phyloP scores from a whole-genome alignment of 1,140 invertebrate genomes.

The Pseudachorutes palmiensis region DNA sequence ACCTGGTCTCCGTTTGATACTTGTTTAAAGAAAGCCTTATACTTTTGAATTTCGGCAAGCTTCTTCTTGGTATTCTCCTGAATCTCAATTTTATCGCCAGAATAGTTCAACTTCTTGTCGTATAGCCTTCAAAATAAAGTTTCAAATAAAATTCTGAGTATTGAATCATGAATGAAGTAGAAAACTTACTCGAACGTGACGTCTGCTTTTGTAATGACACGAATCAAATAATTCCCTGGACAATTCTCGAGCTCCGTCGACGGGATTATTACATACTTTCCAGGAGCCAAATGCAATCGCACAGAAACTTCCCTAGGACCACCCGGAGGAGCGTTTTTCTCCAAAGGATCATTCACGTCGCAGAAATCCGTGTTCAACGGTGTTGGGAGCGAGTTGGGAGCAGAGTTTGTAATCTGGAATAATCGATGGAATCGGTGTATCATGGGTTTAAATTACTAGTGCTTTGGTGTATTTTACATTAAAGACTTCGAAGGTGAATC shows the following conservation, averaged over 20 bases:
- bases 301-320: conserved; percentile 51
- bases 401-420: conserved; percentile 47
- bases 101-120: background rate
- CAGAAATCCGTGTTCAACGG: conserved; percentile 53
- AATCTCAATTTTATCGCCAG: background rate
- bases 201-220: conserved; percentile 53
- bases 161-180: too few relatives aligned
- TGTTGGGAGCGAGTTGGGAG: conserved; percentile 39
- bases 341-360: conserved; percentile 52
- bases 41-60: conserved; percentile 38
- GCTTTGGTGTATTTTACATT: background rate
- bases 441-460: background rate
- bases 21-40: conserved; percentile 45
- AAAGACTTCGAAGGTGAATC: background rate
- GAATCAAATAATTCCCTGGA: conserved; percentile 55
- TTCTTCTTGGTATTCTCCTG: conserved; percentile 23
- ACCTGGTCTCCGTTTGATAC: conserved; percentile 52
- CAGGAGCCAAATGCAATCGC: conserved; percentile 53
- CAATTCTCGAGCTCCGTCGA: conserved; percentile 58
- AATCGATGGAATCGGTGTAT: conserved; percentile 36
- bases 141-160: too few relatives aligned
- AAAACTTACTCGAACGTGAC: background rate
- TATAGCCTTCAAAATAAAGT: too few relatives aligned
- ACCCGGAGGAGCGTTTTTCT: conserved; percentile 41
- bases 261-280: conserved; percentile 57